phyloP scores from a whole-genome alignment of 2,797 vertebrate species.

The Thripadectes ignobilis region DNA sequence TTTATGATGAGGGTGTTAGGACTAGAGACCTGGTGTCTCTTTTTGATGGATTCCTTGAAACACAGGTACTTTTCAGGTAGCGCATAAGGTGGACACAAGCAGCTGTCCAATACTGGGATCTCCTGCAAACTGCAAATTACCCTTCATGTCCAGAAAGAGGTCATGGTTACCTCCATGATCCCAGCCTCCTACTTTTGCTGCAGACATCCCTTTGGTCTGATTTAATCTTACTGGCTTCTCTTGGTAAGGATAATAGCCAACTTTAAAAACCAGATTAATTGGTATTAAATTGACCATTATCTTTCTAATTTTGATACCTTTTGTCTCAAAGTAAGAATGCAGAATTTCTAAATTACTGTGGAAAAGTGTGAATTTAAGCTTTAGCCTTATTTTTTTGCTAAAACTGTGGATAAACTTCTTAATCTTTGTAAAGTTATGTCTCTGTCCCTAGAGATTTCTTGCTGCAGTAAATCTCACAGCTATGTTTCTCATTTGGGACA shows the following conservation, averaged over 20 bases:
- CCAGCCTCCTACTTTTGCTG: background rate
- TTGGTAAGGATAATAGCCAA: background rate
- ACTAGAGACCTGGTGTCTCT: background rate
- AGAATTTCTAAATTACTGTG: background rate
- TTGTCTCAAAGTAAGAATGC: background rate
- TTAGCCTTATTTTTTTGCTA: background rate
- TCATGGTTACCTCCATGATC: background rate
- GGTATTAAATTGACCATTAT: background rate
- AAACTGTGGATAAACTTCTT: background rate
- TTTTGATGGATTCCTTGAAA: conserved; percentile 33
- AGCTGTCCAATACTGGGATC: background rate
- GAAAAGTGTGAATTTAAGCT: background rate
- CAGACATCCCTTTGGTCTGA: background rate
- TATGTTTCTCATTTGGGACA: conserved; percentile 41
- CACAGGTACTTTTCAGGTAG: background rate
- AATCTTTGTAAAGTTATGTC: conserved; percentile 38
- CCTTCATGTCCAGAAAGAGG: background rate
- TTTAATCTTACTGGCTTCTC: background rate
- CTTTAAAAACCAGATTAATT: background rate
- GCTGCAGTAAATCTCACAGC: conserved; percentile 43
- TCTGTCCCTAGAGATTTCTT: background rate
- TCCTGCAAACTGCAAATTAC: background rate
- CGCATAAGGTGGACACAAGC: background rate
- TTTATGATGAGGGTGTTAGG: conserved; percentile 25
- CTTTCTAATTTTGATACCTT: background rate